Evolutionary conservation across 2,113 vertebrate genomes (phyloP).

Genomic region (Ammospiza caudacuta): DNA sequence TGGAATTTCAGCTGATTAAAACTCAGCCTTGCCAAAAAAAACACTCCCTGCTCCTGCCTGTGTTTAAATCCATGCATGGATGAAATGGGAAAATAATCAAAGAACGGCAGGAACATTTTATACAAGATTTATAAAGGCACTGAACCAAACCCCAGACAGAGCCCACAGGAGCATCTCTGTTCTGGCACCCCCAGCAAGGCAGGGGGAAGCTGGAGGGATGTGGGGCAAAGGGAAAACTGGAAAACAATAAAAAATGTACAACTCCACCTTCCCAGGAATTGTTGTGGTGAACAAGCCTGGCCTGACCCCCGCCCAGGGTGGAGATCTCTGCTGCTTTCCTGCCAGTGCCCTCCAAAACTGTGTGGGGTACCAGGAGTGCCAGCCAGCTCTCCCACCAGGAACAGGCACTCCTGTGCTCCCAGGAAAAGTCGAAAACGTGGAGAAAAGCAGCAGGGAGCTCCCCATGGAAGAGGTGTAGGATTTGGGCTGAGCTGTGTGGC

Average conservation of each 20-base stretch:
- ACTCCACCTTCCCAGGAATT: not conserved
- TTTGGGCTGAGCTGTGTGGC: fast-evolving
- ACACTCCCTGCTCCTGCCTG: fast-evolving
- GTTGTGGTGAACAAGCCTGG: not conserved
- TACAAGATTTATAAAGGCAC: fast-evolving
- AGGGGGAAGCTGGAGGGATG: not conserved
- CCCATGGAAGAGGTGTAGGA: not conserved
- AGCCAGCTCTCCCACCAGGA: fast-evolving
- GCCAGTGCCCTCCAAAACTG: not conserved
- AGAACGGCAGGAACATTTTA: not conserved
- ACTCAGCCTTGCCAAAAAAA: not conserved
- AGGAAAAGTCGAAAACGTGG: not conserved
- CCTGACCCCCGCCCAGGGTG: not conserved
- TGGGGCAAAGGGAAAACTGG: not conserved
- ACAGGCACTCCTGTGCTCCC: not conserved
- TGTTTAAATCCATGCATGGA: fast-evolving
- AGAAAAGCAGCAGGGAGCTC: not conserved
- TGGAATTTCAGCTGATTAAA: not conserved
- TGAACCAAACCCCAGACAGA: not conserved
- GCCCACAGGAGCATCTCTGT: fast-evolving
- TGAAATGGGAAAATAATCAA: not conserved
- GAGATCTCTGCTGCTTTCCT: not conserved
- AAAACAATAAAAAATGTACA: not conserved
- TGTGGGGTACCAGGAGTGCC: fast-evolving
- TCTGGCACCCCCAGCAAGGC: fast-evolving